Evolutionary conservation across 2,797 vertebrate genomes (phyloP), one percentile per base, ranked within the genome.

Genomic region (Scarus forsteni): DNA sequence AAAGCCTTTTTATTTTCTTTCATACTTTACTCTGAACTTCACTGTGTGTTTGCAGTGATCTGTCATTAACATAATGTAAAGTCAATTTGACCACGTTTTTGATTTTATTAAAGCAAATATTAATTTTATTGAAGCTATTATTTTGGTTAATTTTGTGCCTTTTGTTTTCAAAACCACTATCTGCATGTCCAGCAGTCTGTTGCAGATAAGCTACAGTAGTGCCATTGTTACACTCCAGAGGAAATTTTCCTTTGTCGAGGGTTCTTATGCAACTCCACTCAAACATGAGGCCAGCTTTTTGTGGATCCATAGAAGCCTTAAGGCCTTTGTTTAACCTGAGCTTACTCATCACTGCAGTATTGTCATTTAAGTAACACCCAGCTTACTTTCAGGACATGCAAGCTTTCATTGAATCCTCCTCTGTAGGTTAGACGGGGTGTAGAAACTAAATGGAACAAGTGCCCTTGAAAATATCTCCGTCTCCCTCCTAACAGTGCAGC

Each of bases 381-480:
- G 16, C 34, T 52, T 39, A 64, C 63, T 57, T 66, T 45, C 40
- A 39, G 66, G 42, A 73, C 60, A 5, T 75, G 66, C 27, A 9
- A 69, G 64, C 58, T 59, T 59, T 79, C 57, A 73, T 53, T 65
- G 65, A 73, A 67, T 78, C 57, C 71, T n/a, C 56, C 60, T 40
- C 39, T 42, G 54, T 68, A 59, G 66, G 63, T 62, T 18, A 75
- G 38, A 56, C 56, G 70, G 52, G 49, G 53, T 7, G 49, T 61
- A 62, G 60, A 73, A 27, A 16, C 45, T 67, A 73, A 86, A 67
- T 36, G 58, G 62, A 71, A 38, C 53, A 58, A 61, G 66, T 19
- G 54, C n/a, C 50, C 71, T 65, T 59, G 77, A 70, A 66, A 80
- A 77, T 72, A 81, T 36, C 70, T 70, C 71, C 74, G 67, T 79